Percentiles rank a stretch among this genome's conserved stretches.
phyloP scores from a whole-genome alignment of 2,888 invertebrate species.

The Harpalus rubripes region DNA sequence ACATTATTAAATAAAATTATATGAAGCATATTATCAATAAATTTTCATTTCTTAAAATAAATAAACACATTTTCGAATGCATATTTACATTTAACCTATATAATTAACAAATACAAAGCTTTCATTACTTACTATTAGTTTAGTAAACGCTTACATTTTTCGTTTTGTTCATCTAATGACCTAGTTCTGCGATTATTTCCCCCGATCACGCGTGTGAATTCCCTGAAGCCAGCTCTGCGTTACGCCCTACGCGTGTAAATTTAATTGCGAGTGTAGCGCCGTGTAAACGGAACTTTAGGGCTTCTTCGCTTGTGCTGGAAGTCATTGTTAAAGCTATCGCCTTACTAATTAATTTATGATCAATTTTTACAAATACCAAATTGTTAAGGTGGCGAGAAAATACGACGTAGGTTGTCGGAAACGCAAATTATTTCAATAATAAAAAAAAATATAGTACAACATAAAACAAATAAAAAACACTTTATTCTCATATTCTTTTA shows the following conservation, averaged over 20 bases:
- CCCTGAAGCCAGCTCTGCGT: conserved; percentile 10
- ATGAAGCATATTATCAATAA: too few relatives aligned
- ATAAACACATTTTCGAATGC: neutral
- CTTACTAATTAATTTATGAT: conserved; percentile 25
- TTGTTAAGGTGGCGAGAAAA: neutral
- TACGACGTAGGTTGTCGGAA: neutral
- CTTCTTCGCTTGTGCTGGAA: conserved; percentile 22
- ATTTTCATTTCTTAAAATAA: neutral
- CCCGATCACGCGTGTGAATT: conserved; percentile 5
- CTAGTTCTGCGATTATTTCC: neutral
- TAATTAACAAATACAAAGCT: neutral
- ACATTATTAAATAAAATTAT: neutral
- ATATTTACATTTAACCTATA: neutral
- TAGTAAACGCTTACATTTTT: neutral
- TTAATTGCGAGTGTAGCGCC: conserved; percentile 28
- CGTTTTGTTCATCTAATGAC: neutral
- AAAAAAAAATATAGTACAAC: too few relatives aligned
- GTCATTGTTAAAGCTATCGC: conserved; percentile 11
- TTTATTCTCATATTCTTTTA: too few relatives aligned
- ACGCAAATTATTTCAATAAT: too few relatives aligned
- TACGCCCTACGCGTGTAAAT: conserved; percentile 18
- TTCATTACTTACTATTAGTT: neutral
- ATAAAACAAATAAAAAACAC: too few relatives aligned
- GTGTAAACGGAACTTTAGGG: conserved; percentile 8
- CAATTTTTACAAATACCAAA: conserved; percentile 6